phyloP scores from a whole-genome alignment of 1,140 invertebrate genomes.

The Pseudomyrmex gracilis region DNA sequence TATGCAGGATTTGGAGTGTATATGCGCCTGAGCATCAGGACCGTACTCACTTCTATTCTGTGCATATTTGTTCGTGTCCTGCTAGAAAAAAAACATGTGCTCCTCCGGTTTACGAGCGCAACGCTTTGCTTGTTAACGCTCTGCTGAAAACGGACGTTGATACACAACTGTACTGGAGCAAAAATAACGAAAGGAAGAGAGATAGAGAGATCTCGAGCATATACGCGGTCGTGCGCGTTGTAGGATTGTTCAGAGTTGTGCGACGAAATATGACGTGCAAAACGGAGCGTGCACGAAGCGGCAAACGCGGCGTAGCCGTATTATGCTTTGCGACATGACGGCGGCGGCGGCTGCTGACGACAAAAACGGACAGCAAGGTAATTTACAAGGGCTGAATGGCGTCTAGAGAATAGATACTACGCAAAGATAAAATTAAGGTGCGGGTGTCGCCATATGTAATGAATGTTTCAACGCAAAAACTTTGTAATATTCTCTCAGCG shows the following conservation, averaged over 20 bases:
- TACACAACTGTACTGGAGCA: conserved; percentile 18
- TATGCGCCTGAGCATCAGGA: background rate
- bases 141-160: conserved; percentile 27
- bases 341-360: too few relatives aligned
- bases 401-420: conserved; percentile 45
- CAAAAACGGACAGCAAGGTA: conserved; percentile 35
- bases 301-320: background rate
- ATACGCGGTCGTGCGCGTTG: background rate
- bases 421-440: conserved; percentile 29
- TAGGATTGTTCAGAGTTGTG: conserved; percentile 18
- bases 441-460: conserved; percentile 40
- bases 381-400: conserved; percentile 47
- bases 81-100: conserved; percentile 9
- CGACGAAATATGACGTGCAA: conserved; percentile 47
- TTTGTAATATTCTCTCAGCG: background rate
- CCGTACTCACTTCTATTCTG: background rate
- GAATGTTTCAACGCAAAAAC: conserved; percentile 44
- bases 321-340: conserved; percentile 31
- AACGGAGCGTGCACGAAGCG: background rate
- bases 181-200: conserved; percentile 12
- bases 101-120: conserved; percentile 40
- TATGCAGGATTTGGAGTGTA: conserved; percentile 14
- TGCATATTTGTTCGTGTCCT: background rate
- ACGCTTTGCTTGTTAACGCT: conserved; percentile 50
- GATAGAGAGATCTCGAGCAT: background rate